These are phyloP conservation scores for Metacarcinus magister DNA, from an alignment of 2,888 invertebrate species.

Conservation along the genomic window DNA sequence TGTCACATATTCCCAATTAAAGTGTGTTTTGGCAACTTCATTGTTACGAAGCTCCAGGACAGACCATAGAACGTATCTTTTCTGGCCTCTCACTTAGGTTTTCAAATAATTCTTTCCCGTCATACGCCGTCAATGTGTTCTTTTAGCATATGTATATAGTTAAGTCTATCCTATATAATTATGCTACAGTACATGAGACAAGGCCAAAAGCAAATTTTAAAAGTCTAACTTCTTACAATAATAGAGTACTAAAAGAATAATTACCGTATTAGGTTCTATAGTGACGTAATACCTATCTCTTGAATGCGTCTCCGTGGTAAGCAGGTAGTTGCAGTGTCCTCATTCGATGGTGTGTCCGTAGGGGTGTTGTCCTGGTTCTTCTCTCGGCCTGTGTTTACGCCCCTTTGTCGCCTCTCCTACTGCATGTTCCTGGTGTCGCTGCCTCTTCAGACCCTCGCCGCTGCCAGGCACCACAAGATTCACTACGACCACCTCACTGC, in stretches of 20 bases:
- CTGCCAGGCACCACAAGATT: slow-evolving; percentile 62
- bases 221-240: no score
- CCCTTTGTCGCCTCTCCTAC: slow-evolving; percentile 72
- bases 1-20: neutral
- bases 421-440: slow-evolving; percentile 75
- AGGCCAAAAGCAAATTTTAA: neutral
- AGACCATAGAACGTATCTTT: neutral
- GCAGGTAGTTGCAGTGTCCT: neutral
- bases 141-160: neutral
- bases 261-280: neutral
- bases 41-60: neutral
- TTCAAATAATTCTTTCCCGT: neutral
- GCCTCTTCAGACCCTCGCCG: slow-evolving; percentile 69
- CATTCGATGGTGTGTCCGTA: neutral
- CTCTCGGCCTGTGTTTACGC: slow-evolving; percentile 63
- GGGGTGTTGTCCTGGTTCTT: slow-evolving; percentile 66
- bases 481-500: slow-evolving; percentile 74
- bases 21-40: neutral
- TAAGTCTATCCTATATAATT: neutral
- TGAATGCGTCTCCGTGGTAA: neutral
- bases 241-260: neutral
- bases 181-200: neutral
- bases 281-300: neutral
- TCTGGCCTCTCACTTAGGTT: neutral
- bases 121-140: neutral